phyloP scores from a whole-genome alignment of 1,140 invertebrate genomes.

The Thereuonema tuberculata region DNA sequence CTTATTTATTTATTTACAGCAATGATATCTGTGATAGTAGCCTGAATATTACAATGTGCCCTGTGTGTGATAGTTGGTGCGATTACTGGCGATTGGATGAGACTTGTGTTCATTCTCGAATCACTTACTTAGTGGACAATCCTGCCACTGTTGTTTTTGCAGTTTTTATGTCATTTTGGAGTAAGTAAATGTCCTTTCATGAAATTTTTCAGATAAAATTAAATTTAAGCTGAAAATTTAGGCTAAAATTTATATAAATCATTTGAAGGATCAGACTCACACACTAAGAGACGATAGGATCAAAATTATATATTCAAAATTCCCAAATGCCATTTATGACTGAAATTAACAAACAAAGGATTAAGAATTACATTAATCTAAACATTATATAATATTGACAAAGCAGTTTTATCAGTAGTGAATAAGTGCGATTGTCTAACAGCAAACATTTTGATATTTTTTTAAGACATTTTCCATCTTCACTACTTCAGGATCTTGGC shows the following conservation, averaged over 20 bases:
- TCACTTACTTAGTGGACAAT: slow-evolving; percentile 93
- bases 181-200: slow-evolving; percentile 35
- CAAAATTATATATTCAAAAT: no score
- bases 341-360: no score
- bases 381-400: no score
- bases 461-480: no score
- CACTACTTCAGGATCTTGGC: no score
- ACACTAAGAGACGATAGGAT: no score
- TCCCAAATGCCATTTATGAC: no score
- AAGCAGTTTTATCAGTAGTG: no score
- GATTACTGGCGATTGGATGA: slow-evolving; percentile 75
- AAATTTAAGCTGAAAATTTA: not conserved
- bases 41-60: slow-evolving; percentile 57
- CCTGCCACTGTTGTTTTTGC: slow-evolving; percentile 84
- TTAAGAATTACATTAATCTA: no score
- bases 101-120: slow-evolving; percentile 68
- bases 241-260: not conserved
- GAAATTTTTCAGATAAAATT: not conserved
- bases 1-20: no score
- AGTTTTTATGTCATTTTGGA: slow-evolving; percentile 94
- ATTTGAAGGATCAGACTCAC: not conserved
- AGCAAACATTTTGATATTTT: no score
- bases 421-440: no score
- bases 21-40: slow-evolving; percentile 63
- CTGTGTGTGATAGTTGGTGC: slow-evolving; percentile 69